A percentile compares a stretch with the other conserved stretches of the same genome.
Conservation (phyloP, 1,140 invertebrate species). For the Drosophila quadrilineata region DNA sequence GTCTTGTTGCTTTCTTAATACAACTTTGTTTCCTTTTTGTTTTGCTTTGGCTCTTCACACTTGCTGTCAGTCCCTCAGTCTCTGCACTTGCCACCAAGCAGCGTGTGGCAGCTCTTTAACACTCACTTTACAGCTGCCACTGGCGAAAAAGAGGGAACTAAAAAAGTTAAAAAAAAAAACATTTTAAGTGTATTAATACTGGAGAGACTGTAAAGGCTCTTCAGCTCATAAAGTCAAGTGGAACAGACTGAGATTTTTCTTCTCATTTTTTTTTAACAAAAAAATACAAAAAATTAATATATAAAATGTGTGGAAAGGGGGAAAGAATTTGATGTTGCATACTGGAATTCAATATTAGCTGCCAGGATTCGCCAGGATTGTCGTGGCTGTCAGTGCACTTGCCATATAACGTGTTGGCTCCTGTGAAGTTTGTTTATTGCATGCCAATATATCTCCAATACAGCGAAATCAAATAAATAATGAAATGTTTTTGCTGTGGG, state of each 20-base stretch:
- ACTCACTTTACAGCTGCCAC: constrained; percentile 40
- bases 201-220: constrained; percentile 27
- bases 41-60: too few relatives aligned
- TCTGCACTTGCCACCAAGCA: too few relatives aligned
- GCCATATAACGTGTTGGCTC: constrained; percentile 49
- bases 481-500: neutral
- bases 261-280: too few relatives aligned
- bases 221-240: constrained; percentile 55
- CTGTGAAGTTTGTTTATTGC: constrained; percentile 59
- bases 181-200: constrained; percentile 67
- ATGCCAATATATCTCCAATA: constrained; percentile 43
- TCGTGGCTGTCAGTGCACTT: constrained; percentile 35
- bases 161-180: too few relatives aligned
- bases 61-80: too few relatives aligned
- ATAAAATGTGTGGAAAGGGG: constrained; percentile 5
- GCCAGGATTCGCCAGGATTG: constrained; percentile 18
- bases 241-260: constrained; percentile 52
- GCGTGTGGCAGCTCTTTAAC: constrained; percentile 65
- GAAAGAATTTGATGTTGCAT: neutral
- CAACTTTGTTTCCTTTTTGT: neutral
- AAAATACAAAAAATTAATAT: too few relatives aligned
- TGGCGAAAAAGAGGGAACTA: too few relatives aligned
- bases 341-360: constrained; percentile 38
- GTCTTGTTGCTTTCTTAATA: too few relatives aligned
- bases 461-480: constrained; percentile 8